phyloP scores from a whole-genome alignment of 2,113 vertebrate species.

The Muntiacus muntjak region DNA sequence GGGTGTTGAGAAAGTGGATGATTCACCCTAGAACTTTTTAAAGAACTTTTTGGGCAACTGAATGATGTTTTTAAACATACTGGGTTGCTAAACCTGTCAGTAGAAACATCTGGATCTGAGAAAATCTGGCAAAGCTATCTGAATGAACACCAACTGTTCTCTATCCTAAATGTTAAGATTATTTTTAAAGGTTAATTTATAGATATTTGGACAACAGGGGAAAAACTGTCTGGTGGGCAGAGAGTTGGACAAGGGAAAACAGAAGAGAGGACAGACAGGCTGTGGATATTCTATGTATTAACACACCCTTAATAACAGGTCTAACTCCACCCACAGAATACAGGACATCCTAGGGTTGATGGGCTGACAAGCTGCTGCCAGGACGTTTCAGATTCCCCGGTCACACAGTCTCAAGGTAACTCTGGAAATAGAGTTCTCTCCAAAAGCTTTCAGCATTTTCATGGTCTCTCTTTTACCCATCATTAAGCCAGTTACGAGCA shows the following conservation, averaged over 20 bases:
- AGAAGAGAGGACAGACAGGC: not conserved
- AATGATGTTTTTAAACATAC: slow-evolving; percentile 27
- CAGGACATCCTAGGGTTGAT: not conserved
- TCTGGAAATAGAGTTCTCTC: not conserved
- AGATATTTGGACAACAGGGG: not conserved
- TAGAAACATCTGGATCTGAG: slow-evolving; percentile 44
- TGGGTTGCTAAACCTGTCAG: slow-evolving; percentile 6
- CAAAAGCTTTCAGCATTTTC: not conserved
- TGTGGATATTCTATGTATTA: not conserved
- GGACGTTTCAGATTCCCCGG: not conserved
- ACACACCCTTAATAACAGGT: not conserved
- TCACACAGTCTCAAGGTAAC: not conserved
- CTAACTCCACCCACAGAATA: not conserved
- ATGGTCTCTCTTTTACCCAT: not conserved
- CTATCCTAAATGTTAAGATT: not conserved
- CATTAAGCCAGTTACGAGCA: not conserved
- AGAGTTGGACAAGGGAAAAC: not conserved
- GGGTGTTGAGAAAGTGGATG: not conserved
- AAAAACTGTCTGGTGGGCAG: not conserved
- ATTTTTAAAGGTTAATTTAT: slow-evolving; percentile 11
- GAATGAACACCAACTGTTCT: not conserved
- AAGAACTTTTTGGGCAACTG: not conserved
- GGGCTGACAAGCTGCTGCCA: not conserved
- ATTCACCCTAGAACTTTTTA: not conserved
- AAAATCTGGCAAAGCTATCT: slow-evolving; percentile 7